Evolutionary conservation across 2,113 vertebrate species (phyloP).

Genomic region (Gallinago media): DNA sequence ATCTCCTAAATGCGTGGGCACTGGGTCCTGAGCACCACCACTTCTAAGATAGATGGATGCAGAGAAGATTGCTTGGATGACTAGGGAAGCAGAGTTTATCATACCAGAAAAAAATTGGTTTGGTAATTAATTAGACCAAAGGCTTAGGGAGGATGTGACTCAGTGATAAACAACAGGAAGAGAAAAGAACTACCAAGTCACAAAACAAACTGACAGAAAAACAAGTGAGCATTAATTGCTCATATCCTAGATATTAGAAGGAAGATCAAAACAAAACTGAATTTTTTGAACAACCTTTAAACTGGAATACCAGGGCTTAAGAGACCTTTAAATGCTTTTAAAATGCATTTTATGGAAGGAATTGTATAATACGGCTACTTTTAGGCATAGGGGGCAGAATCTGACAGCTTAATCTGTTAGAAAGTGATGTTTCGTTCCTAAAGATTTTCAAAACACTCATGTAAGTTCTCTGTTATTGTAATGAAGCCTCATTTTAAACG

Average conservation of each 20-base stretch:
- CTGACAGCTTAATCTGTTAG: neutral
- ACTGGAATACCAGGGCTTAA: neutral
- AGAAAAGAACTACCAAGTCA: neutral
- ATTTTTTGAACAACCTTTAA: neutral
- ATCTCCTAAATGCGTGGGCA: neutral
- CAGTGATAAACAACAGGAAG: slow-evolving; percentile 13
- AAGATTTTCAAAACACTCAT: neutral
- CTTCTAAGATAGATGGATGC: neutral
- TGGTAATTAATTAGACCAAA: neutral
- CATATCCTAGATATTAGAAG: neutral
- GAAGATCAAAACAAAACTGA: neutral
- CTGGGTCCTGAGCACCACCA: neutral
- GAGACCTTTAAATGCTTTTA: neutral
- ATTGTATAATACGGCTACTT: neutral
- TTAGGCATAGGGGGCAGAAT: neutral
- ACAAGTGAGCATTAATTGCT: neutral
- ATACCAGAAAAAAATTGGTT: neutral
- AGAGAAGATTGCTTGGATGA: neutral
- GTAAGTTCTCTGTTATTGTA: neutral
- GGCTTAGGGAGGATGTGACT: slow-evolving; percentile 31
- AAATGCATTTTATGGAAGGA: neutral
- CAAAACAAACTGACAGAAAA: neutral
- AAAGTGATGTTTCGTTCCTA: neutral
- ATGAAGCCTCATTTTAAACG: neutral
- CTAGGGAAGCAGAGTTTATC: neutral